Conservation (phyloP, 2,797 vertebrate genomes). For the Micropoecilia bifurca region DNA sequence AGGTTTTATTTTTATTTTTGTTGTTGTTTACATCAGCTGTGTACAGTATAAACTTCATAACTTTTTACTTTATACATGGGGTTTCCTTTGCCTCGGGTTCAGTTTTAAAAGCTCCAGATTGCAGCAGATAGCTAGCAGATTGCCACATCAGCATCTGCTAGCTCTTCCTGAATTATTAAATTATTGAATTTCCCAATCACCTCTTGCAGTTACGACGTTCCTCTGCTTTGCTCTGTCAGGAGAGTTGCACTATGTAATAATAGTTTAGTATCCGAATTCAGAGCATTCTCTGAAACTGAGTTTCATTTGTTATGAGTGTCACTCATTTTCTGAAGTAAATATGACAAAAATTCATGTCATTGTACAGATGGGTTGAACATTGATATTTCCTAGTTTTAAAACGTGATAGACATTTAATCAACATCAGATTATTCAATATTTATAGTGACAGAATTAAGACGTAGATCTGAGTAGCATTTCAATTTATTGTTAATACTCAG, state of each 20-base stretch:
- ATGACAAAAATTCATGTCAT: too few species aligned
- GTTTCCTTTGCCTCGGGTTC: background rate
- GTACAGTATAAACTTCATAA: background rate
- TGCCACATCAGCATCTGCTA: background rate
- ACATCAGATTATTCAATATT: background rate
- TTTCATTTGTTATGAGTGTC: background rate
- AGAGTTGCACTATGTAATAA: background rate
- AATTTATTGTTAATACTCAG: background rate
- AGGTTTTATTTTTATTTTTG: background rate
- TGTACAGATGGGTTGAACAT: background rate
- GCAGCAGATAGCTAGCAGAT: background rate
- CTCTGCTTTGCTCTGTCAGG: background rate
- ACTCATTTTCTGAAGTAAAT: background rate
- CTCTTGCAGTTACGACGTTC: background rate
- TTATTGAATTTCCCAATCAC: conserved; percentile 1
- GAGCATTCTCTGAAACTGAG: background rate
- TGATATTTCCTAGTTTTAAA: background rate
- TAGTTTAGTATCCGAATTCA: background rate
- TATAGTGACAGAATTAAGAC: background rate
- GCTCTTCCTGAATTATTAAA: background rate
- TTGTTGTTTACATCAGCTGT: background rate
- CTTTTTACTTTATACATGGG: background rate
- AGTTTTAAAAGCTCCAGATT: background rate
- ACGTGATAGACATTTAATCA: background rate
- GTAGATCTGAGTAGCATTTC: background rate